A percentile compares a stretch with the other conserved stretches of the same genome.
phyloP scores from a whole-genome alignment of 2,797 vertebrate species.

The Etheostoma perlongum region DNA sequence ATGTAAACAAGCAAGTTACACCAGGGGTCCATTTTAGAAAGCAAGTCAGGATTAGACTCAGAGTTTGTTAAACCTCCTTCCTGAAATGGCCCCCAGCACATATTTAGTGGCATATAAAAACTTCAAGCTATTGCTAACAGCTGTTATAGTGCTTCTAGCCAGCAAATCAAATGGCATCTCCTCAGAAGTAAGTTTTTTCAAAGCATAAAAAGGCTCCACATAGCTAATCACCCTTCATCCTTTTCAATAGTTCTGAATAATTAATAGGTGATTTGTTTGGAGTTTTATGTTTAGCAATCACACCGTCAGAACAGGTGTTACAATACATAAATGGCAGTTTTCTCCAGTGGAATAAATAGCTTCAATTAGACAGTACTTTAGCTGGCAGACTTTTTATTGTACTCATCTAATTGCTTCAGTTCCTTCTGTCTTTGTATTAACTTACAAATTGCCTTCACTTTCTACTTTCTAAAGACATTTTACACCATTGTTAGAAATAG shows the following conservation, averaged over 20 bases:
- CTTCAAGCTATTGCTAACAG: not conserved
- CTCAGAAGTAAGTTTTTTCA: not conserved
- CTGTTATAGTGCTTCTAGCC: not conserved
- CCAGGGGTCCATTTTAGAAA: not conserved
- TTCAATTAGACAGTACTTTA: constrained; percentile 45
- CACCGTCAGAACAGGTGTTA: constrained; percentile 48
- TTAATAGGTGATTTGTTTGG: constrained; percentile 36
- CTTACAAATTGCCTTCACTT: constrained; percentile 28
- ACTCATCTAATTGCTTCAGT: constrained; percentile 35
- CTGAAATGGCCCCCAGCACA: not conserved
- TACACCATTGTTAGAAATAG: constrained; percentile 16
- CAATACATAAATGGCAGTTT: constrained; percentile 38
- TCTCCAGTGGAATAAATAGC: constrained; percentile 37
- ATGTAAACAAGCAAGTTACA: not conserved
- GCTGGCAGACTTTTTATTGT: constrained; percentile 46
- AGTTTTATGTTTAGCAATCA: constrained; percentile 40
- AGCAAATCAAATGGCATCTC: constrained; percentile 6
- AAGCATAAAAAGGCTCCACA: not conserved
- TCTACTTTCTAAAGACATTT: constrained; percentile 32
- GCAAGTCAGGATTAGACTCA: no score
- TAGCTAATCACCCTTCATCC: constrained; percentile 12
- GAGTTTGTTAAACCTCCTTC: no score
- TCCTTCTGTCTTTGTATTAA: constrained; percentile 35
- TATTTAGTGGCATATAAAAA: not conserved
- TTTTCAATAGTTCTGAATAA: constrained; percentile 18